Percentiles rank a stretch among this genome's conserved stretches.
These are phyloP conservation scores for Tethea ocularis DNA, from an alignment of 2,888 invertebrate genomes.

Conservation along the genomic window DNA sequence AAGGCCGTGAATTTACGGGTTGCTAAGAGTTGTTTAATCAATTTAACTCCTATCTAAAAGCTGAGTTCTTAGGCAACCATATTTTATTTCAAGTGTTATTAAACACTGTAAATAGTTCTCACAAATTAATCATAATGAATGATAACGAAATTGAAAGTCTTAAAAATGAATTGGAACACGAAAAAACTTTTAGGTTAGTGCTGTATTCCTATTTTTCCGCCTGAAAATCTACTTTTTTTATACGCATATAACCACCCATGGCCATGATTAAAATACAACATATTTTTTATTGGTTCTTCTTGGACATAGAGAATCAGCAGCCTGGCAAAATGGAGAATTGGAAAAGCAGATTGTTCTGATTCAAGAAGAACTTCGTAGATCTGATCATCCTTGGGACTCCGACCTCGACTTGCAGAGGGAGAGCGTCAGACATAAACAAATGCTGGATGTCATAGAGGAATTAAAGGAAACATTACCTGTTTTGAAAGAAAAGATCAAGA, in stretches of 20 bases:
- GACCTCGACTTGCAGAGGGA: constrained; percentile 71
- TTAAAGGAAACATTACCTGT: constrained; percentile 67
- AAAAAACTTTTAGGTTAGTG: constrained; percentile 73
- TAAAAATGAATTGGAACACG: constrained; percentile 76
- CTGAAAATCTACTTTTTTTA: too few species aligned
- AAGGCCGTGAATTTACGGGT: constrained; percentile 2
- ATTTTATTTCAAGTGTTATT: constrained; percentile 18
- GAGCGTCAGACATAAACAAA: constrained; percentile 63
- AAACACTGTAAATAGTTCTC: background rate
- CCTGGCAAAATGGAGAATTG: constrained; percentile 76
- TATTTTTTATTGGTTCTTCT: background rate
- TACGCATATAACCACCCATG: too few species aligned
- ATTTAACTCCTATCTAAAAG: constrained; percentile 2
- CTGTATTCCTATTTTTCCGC: constrained; percentile 7
- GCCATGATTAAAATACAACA: background rate
- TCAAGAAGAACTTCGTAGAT: constrained; percentile 72
- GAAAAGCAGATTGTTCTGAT: constrained; percentile 73
- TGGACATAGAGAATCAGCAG: constrained; percentile 65
- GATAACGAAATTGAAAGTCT: constrained; percentile 76
- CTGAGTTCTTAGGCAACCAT: background rate
- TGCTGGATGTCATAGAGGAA: constrained; percentile 68
- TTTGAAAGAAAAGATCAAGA: constrained; percentile 73
- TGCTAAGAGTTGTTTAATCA: constrained; percentile 17
- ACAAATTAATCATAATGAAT: constrained; percentile 50
- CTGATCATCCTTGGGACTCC: constrained; percentile 70